Evolutionary conservation across 2,113 vertebrate genomes (phyloP), one percentile per base, ranked within the genome.

Genomic region (Psittacus erithacus): DNA sequence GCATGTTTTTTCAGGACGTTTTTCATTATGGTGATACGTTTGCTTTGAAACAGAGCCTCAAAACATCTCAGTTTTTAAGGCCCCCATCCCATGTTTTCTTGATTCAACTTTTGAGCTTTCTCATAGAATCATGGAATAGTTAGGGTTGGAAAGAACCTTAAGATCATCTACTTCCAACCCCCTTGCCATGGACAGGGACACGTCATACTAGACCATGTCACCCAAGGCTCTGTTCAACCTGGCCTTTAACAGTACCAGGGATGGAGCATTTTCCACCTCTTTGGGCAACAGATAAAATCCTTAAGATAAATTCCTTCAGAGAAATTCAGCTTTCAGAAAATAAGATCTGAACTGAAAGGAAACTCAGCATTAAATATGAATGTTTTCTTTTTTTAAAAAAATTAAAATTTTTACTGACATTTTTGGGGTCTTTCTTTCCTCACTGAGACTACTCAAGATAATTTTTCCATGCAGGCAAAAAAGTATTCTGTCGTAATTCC

Each of bases 41-140:
- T 90, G 69, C 78, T 89, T 95, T 94, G 91, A 92, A 93, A 84
- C 82, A 3, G 38, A 87, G 69, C 82, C 69, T 70, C 50, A 82
- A 79, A 90, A 79, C 68, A 47, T 53, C 77, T 35, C 59, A 3
- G 68, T 75, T 90, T 93, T 70, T 87, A 60, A 87, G 31, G 49
- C 11, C 5, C 28, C 22, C 35, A 47, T 27, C 59, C 68, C 23
- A 3, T 9, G n/a, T 67, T 78, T 92, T 49, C 73, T 17, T 20
- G 2, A 67, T 78, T 84, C 29, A 53, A 8, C 25, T 83, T 86
- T 13, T 43, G 23, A 29, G 44, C 28, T 74, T 91, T 91, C 55
- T 70, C n/a, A 24, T 35, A 59, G 57, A 59, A 59, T 59, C 9
- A 9, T n/a, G 35, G 33, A 59, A 24, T 59, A 6, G 22, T 35